Evolutionary conservation across 2,797 vertebrate species (phyloP).

Genomic region (Sebastiscus tertius): DNA sequence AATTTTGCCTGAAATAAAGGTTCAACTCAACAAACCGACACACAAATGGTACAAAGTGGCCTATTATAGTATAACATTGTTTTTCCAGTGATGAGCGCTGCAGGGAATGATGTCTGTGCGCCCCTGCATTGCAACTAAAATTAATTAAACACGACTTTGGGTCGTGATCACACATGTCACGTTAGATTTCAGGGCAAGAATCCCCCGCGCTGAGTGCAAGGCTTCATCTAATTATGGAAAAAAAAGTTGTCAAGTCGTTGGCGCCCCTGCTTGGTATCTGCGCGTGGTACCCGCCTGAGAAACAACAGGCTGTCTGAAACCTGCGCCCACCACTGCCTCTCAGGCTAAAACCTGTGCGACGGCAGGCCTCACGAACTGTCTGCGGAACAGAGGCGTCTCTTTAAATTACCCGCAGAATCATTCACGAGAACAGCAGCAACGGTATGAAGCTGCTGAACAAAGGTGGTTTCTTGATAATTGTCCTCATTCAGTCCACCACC

Average conservation of each 20-base stretch:
- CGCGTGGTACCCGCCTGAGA: constrained; percentile 79
- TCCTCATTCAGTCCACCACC: constrained; percentile 55
- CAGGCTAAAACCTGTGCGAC: constrained; percentile 79
- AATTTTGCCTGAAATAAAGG: constrained; percentile 9
- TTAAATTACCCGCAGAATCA: constrained; percentile 59
- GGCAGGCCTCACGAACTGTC: constrained; percentile 52
- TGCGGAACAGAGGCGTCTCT: constrained; percentile 55
- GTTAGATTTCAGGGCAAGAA: constrained; percentile 63
- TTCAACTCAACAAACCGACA: background rate
- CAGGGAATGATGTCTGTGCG: constrained; percentile 58
- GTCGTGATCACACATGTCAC: constrained; percentile 82
- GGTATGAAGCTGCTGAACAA: constrained; percentile 40
- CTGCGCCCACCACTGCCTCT: constrained; percentile 80
- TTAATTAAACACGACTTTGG: constrained; percentile 78
- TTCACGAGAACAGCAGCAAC: constrained; percentile 31
- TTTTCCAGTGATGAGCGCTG: constrained; percentile 40
- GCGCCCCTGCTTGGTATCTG: constrained; percentile 75
- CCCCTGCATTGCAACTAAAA: constrained; percentile 44
- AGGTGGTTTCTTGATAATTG: constrained; percentile 46
- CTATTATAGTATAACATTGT: constrained; percentile 32
- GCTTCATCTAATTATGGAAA: constrained; percentile 79
- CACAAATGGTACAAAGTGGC: constrained; percentile 24
- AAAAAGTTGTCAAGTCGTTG: constrained; percentile 73
- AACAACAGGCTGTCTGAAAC: constrained; percentile 85
- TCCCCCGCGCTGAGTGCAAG: constrained; percentile 44